Evolutionary conservation across 2,797 vertebrate species (phyloP).

Genomic region (Tiaroga cobitis): DNA sequence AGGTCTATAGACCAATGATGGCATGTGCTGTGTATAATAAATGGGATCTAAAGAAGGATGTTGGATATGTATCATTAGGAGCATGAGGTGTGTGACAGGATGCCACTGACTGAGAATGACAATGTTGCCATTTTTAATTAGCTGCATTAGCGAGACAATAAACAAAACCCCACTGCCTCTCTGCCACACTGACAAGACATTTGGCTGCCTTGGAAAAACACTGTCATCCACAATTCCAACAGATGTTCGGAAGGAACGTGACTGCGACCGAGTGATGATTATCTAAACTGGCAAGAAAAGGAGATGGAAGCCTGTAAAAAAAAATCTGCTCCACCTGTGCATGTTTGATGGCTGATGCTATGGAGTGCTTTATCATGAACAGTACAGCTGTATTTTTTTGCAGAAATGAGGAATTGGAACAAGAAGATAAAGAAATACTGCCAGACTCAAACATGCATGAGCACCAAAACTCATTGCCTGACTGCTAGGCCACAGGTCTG

Average conservation of each 20-base stretch:
- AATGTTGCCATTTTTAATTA: conserved; percentile 40
- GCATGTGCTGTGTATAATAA: conserved; percentile 1
- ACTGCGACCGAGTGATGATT: conserved; percentile 27
- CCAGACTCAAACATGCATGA: background rate
- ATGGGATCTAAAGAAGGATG: background rate
- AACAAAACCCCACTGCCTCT: conserved; percentile 22
- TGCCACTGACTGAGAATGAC: conserved; percentile 5
- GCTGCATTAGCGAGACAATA: conserved; percentile 21
- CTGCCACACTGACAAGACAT: conserved; percentile 30
- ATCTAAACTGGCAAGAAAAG: conserved; percentile 15
- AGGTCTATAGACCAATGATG: too few relatives aligned
- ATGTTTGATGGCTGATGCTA: background rate
- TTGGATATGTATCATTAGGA: background rate
- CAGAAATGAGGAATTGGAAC: background rate
- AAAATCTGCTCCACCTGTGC: conserved; percentile 6
- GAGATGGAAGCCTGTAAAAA: background rate
- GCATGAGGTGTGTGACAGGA: conserved; percentile 9
- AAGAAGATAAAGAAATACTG: background rate
- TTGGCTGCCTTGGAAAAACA: conserved; percentile 33
- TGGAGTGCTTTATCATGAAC: background rate
- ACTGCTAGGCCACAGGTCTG: background rate
- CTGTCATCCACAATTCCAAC: conserved; percentile 17
- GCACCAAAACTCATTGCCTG: background rate
- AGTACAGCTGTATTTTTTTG: background rate
- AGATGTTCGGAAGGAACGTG: conserved; percentile 19